Conservation (phyloP, 2,888 invertebrate species). For the Sinodicranocentrus sp. region DNA sequence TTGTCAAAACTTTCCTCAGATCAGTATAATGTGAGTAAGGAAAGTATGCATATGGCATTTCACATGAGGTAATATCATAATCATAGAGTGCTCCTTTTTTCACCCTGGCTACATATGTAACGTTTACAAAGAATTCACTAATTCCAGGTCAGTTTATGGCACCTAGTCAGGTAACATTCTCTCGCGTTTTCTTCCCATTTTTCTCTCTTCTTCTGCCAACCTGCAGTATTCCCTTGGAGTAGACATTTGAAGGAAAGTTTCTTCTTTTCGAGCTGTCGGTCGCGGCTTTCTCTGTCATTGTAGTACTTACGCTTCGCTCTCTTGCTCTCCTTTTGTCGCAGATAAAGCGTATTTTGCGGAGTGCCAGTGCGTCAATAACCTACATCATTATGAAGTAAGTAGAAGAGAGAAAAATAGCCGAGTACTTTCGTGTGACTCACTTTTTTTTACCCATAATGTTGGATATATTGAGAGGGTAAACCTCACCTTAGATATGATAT, state of each 20-base stretch:
- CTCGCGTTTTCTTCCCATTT: constrained; percentile 20
- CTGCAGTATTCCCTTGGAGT: not conserved
- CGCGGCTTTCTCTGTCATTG: not conserved
- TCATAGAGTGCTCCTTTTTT: constrained; percentile 15
- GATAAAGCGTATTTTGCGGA: constrained; percentile 17
- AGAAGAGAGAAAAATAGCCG: constrained; percentile 23
- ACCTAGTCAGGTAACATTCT: constrained; percentile 54
- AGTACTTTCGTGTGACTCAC: not conserved
- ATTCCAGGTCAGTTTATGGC: constrained; percentile 59
- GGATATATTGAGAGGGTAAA: not conserved
- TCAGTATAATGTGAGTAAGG: not conserved
- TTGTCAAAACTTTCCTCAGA: not conserved
- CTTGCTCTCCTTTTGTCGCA: not conserved
- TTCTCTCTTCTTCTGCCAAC: not conserved
- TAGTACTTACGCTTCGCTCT: not conserved
- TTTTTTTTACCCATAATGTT: not conserved
- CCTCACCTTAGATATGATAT: constrained; percentile 6
- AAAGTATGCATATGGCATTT: constrained; percentile 60
- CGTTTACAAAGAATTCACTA: constrained; percentile 18
- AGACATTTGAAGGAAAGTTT: no score
- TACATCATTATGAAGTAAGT: constrained; percentile 21
- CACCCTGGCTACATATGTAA: constrained; percentile 8
- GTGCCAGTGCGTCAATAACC: constrained; percentile 45
- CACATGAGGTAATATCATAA: constrained; percentile 56
- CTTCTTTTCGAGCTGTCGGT: no score